Conservation (phyloP, 2,888 invertebrate genomes). For the Leptinotarsa rubiginosa region DNA sequence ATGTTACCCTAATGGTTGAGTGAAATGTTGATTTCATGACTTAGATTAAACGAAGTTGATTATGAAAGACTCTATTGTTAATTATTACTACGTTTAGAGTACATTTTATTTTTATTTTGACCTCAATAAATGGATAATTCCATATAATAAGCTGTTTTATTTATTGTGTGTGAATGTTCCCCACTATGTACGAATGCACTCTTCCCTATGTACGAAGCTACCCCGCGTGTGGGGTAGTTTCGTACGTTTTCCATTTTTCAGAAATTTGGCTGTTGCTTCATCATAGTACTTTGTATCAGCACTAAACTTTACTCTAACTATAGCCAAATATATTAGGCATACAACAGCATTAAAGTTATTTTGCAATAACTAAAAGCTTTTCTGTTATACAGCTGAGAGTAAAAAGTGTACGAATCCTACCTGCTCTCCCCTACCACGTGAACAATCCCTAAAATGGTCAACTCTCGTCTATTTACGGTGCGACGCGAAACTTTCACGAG, state of each 20-base stretch:
- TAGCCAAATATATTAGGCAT: slow-evolving; percentile 2
- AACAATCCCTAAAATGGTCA: no score
- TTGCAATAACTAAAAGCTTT: slow-evolving; percentile 23
- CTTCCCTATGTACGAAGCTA: slow-evolving; percentile 14
- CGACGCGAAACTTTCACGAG: no score
- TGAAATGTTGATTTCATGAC: background rate
- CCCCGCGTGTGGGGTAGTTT: slow-evolving; percentile 20
- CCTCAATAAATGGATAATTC: background rate
- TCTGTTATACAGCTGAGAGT: background rate
- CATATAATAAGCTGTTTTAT: background rate
- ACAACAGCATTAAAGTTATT: slow-evolving; percentile 12
- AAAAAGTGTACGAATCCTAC: slow-evolving; percentile 25
- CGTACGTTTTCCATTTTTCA: slow-evolving; percentile 26
- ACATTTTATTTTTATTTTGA: background rate
- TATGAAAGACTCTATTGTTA: background rate
- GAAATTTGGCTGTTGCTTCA: no score
- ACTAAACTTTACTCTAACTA: background rate
- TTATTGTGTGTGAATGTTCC: background rate
- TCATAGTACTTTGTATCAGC: background rate
- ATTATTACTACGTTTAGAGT: background rate
- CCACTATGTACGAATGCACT: background rate
- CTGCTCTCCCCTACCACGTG: slow-evolving; percentile 25
- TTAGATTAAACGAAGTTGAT: background rate
- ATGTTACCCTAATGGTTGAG: background rate
- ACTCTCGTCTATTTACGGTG: no score